Base-by-base conservation (phyloP, 2,888 invertebrate species). In the Taphrorychus bicolor region DNA sequence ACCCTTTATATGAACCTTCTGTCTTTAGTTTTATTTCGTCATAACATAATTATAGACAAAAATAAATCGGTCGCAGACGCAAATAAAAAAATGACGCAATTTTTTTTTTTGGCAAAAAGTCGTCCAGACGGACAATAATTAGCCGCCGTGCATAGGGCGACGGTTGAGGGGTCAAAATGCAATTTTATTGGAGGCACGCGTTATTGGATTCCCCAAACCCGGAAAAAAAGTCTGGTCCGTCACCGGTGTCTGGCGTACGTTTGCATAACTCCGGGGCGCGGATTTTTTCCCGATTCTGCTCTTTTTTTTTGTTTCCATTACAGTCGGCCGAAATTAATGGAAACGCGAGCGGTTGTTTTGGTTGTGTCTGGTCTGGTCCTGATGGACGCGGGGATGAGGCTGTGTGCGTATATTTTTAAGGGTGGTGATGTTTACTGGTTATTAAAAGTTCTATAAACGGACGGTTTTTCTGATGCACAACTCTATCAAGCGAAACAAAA, bases 71-170 rank as follows among this genome's bases (percentile, higher is more conserved):
- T n/a, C n/a, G n/a, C n/a, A n/a, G n/a, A n/a, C n/a, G n/a, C n/a
- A n/a, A n/a, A n/a, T n/a, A n/a, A n/a, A n/a, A n/a, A n/a, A n/a
- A n/a, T n/a, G n/a, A n/a, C n/a, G n/a, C n/a, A n/a, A n/a, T n/a
- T n/a, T n/a, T n/a, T n/a, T n/a, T n/a, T n/a, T n/a, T n/a, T n/a
- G n/a, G n/a, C n/a, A n/a, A n/a, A n/a, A 11, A 32, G 11, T 32
- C 7, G 32, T 2, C 56, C 63, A 57, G 63, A 63, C 63, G 11
- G 63, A 63, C 49, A 57, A 63, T 63, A 54, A 63, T 63, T 63
- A 63, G 63, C 63, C 48, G 56, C 22, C 32, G 11, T 45, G 18
- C 21, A 17, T 32, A 48, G 17, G 40, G 32, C n/a, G n/a, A n/a
- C n/a, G 32, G 32, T 32, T 32, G n/a, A n/a, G n/a, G 32, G 32